A percentile compares a stretch with the other conserved stretches of the same genome.
phyloP scores from a whole-genome alignment of 2,888 invertebrate species.

The Galeruca laticollis region DNA sequence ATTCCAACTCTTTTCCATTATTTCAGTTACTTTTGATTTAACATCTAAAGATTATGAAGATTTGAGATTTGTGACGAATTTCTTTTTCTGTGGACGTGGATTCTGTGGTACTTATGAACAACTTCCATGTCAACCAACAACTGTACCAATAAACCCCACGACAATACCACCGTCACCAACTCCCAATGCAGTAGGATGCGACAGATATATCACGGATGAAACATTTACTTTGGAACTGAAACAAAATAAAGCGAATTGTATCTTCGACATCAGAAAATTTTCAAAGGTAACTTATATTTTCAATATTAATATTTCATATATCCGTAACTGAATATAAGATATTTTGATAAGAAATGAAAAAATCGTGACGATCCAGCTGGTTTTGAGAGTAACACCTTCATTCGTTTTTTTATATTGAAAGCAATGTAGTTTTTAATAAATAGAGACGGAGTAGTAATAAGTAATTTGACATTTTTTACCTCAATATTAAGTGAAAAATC shows the following conservation, averaged over 20 bases:
- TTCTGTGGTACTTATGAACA: constrained; percentile 66
- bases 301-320: background rate
- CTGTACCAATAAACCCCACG: constrained; percentile 42
- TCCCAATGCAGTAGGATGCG: constrained; percentile 46
- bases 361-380: too few relatives aligned
- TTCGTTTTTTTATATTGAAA: too few relatives aligned
- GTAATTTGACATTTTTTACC: too few relatives aligned
- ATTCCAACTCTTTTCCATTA: background rate
- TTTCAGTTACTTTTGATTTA: constrained; percentile 54
- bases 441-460: too few relatives aligned
- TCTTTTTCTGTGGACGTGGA: constrained; percentile 63
- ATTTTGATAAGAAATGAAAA: too few relatives aligned
- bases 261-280: constrained; percentile 44
- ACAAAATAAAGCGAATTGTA: constrained; percentile 32
- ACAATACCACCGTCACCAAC: constrained; percentile 11
- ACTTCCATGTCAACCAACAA: constrained; percentile 57
- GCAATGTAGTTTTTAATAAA: too few relatives aligned
- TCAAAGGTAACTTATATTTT: constrained; percentile 45
- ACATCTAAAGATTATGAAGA: constrained; percentile 56
- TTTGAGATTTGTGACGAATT: constrained; percentile 64
- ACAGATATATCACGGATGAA: constrained; percentile 52
- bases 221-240: constrained; percentile 56
- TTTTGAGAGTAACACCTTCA: too few relatives aligned
- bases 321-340: background rate
- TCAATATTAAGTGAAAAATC: too few relatives aligned